Evolutionary conservation across 2,113 vertebrate species (phyloP).

Genomic region (Anguilla japonica): DNA sequence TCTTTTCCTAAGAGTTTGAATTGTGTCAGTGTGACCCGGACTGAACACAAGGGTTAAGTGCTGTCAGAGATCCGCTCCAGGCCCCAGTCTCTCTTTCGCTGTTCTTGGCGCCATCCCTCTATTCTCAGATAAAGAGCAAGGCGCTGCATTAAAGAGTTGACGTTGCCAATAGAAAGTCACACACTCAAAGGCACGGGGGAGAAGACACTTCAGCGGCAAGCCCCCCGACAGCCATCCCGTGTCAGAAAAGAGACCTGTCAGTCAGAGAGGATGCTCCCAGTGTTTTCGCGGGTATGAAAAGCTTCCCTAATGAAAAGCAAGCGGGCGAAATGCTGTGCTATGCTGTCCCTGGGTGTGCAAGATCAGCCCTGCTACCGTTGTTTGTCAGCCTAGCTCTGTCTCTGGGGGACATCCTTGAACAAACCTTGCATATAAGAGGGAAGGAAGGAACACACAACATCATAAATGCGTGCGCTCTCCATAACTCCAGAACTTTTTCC

Average conservation of each 20-base stretch:
- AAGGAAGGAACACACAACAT: slow-evolving; percentile 31
- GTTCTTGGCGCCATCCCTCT: background rate
- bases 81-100: slow-evolving; percentile 11
- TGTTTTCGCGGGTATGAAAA: slow-evolving; percentile 54
- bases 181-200: background rate
- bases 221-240: slow-evolving; percentile 15
- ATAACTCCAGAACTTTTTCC: background rate
- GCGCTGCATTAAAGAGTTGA: background rate
- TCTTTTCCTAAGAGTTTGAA: no score
- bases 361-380: slow-evolving; percentile 55
- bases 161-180: background rate
- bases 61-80: background rate
- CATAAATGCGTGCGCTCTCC: background rate
- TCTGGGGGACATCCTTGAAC: slow-evolving; percentile 46
- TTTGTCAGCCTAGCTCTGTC: slow-evolving; percentile 60
- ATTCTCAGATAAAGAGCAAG: background rate
- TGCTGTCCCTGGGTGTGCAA: slow-evolving; percentile 51
- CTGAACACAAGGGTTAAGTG: background rate
- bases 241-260: slow-evolving; percentile 56
- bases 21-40: no score
- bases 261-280: slow-evolving; percentile 51
- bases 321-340: slow-evolving; percentile 53
- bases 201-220: slow-evolving; percentile 62
- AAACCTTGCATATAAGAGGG: slow-evolving; percentile 54
- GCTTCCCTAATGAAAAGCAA: slow-evolving; percentile 44